Base-by-base conservation (phyloP, 2,888 invertebrate species). In the Nudaria mundana region DNA sequence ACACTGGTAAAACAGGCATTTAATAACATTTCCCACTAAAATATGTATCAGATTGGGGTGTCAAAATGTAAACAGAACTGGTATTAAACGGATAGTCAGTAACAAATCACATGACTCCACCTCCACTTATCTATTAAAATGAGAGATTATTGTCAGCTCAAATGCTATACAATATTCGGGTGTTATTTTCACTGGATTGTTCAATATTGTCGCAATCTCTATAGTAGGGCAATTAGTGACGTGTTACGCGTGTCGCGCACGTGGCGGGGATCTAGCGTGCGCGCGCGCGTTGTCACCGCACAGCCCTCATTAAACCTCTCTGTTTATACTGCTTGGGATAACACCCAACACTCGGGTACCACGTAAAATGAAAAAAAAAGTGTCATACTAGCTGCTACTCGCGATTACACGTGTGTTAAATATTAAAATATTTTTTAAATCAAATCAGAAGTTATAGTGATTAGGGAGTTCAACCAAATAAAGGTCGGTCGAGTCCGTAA, bases 141-240 rank as follows among this genome's bases (percentile, higher is more conserved):
- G 82, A 82, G 87, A 85, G 86, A 83, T 87, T 87, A 85, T 79
- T 74, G 83, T 73, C 71, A 67, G 80, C 72, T 79, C 65, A 70
- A 72, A 68, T 66, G 68, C 63, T 53, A 65, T 68, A 75, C 72
- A 63, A 62, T 66, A 73, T 78, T 68, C 63, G 69, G 81, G 86
- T 84, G 84, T 86, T 87, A 85, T 87, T 87, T 87, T 86, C 85
- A 83, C 81, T 80, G 73, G 83, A 85, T 87, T 86, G 87, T 84
- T 71, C 81, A 86, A 87, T 88, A 86, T 88, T 87, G 87, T 86
- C 82, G 76, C 77, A 83, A 80, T 76, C 77, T 76, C 72, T 71
- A 81, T 83, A 72, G 76, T 71, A 79, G 80, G 86, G 85, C 85
- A 87, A 88, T 88, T 87, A 88, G 81, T 79, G 79, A 78, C 66